Percentiles rank a stretch among this genome's conserved stretches.
Evolutionary conservation across 1,140 invertebrate genomes (phyloP).

Genomic region (Aculops lycopersici): DNA sequence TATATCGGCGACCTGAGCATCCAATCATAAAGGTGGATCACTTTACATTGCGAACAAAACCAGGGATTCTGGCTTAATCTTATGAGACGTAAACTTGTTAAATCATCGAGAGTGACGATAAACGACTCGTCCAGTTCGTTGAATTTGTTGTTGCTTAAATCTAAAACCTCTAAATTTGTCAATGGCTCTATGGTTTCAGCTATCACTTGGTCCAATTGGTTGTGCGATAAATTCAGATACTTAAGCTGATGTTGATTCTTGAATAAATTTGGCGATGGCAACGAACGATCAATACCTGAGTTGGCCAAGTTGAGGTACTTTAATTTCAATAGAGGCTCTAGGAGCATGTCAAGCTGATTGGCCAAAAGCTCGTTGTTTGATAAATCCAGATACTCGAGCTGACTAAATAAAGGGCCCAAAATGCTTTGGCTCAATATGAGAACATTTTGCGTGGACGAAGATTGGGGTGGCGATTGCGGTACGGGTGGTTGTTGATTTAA

Average conservation of each 20-base stretch:
- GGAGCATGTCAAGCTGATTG: background rate
- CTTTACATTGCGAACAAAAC: background rate
- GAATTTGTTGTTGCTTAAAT: background rate
- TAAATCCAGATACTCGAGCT: background rate
- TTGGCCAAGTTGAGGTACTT: background rate
- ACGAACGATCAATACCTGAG: background rate
- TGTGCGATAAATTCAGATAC: background rate
- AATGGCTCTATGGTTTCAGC: background rate
- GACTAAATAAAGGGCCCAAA: background rate
- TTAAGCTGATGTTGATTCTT: background rate
- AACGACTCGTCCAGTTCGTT: background rate
- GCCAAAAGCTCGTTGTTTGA: background rate
- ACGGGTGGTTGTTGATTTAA: background rate
- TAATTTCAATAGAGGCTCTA: background rate
- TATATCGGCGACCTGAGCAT: no score
- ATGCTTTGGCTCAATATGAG: no score
- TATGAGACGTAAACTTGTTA: background rate
- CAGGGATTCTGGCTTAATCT: background rate
- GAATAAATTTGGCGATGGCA: background rate
- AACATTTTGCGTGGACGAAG: no score
- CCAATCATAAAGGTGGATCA: background rate
- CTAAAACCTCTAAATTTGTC: background rate
- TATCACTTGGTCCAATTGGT: background rate
- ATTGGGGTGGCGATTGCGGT: no score
- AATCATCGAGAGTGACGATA: background rate